phyloP scores from a whole-genome alignment of 1,140 invertebrate genomes.

The Formica exsecta region DNA sequence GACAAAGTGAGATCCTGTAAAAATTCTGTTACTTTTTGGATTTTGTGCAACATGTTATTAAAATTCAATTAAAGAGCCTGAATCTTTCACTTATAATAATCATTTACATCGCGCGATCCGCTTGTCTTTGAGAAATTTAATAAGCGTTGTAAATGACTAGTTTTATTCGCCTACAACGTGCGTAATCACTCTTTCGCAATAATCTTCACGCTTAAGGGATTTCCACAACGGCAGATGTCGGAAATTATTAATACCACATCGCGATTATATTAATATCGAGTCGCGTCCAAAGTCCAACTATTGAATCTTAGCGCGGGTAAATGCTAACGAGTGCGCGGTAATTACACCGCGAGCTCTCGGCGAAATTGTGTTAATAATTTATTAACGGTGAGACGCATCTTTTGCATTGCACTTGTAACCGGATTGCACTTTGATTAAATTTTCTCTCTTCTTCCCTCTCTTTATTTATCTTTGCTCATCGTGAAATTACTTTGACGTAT shows the following conservation, averaged over 20 bases:
- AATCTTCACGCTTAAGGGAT: conserved; percentile 12
- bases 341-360: conserved; percentile 21
- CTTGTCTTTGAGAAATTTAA: conserved; percentile 36
- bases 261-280: conserved; percentile 46
- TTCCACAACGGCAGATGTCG: conserved; percentile 4
- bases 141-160: conserved; percentile 32
- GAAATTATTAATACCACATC: conserved; percentile 45
- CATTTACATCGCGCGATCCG: neutral
- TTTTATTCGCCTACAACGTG: neutral
- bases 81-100: neutral
- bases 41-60: neutral
- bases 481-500: conserved; percentile 26
- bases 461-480: neutral
- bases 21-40: neutral
- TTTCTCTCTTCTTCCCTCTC: neutral
- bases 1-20: neutral
- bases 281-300: conserved; percentile 9
- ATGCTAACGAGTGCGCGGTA: conserved; percentile 29
- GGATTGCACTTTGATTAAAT: conserved; percentile 36
- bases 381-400: conserved; percentile 35
- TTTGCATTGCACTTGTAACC: neutral
- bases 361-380: conserved; percentile 44
- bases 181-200: conserved; percentile 16
- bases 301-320: conserved; percentile 33
- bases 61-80: neutral